Evolutionary conservation across 2,888 invertebrate genomes (phyloP).

Genomic region (Parnassius orleans): DNA sequence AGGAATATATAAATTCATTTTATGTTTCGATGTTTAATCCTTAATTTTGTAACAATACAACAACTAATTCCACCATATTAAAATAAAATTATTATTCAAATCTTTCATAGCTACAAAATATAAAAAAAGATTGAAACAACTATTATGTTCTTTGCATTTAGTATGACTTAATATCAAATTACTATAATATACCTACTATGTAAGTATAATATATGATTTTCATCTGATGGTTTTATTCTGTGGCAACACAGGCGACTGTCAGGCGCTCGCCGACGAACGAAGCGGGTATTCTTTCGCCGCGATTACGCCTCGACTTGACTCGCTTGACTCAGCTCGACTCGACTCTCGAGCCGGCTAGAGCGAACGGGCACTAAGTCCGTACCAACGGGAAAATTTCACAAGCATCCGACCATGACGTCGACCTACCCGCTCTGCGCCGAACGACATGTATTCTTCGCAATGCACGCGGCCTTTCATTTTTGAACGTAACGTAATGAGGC

Average conservation of each 20-base stretch:
- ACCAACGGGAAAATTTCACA: constrained; percentile 54
- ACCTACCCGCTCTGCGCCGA: constrained; percentile 37
- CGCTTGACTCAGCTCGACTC: constrained; percentile 30
- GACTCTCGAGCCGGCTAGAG: constrained; percentile 34
- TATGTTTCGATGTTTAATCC: too few relatives aligned
- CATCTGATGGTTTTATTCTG: constrained; percentile 33
- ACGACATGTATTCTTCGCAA: constrained; percentile 37
- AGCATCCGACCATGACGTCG: constrained; percentile 57
- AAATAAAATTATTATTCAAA: too few relatives aligned
- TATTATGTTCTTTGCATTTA: too few relatives aligned
- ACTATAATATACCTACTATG: too few relatives aligned
- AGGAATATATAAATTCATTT: too few relatives aligned
- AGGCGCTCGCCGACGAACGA: constrained; percentile 35
- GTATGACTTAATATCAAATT: too few relatives aligned
- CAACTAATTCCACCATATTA: too few relatives aligned
- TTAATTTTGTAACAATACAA: too few relatives aligned
- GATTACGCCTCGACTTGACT: constrained; percentile 31
- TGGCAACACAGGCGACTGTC: constrained; percentile 36
- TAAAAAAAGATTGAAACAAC: too few relatives aligned
- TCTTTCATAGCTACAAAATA: too few relatives aligned
- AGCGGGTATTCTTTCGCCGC: constrained; percentile 39
- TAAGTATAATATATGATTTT: background rate
- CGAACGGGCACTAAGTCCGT: constrained; percentile 28
- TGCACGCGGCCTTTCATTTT: constrained; percentile 40
- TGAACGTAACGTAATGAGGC: constrained; percentile 38